Conservation (phyloP, 2,113 vertebrate genomes). For the Pseudolaguvia tuberculata region DNA sequence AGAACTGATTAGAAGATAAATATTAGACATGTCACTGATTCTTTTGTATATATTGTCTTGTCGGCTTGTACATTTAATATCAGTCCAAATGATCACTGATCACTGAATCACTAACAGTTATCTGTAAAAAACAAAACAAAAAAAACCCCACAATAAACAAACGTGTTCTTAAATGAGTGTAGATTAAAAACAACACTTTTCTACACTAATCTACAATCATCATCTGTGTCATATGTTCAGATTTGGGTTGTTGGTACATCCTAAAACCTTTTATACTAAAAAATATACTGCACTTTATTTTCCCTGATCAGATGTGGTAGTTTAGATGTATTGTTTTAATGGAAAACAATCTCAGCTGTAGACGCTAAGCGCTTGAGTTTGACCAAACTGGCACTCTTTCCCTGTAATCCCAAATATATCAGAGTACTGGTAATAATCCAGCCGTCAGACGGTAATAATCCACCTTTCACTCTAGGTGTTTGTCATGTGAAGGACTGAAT, state of each 20-base stretch:
- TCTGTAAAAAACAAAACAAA: conserved; percentile 46
- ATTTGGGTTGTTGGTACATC: conserved; percentile 56
- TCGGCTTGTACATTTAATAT: conserved; percentile 81
- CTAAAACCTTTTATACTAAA: conserved; percentile 60
- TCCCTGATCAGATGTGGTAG: conserved; percentile 54
- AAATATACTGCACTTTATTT: conserved; percentile 76
- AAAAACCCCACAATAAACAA: too few relatives aligned
- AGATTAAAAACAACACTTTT: conserved; percentile 27
- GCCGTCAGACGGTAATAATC: conserved; percentile 23
- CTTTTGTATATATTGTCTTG: conserved; percentile 84
- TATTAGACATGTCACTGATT: conserved; percentile 65
- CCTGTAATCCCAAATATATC: conserved; percentile 27
- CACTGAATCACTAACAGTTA: conserved; percentile 61
- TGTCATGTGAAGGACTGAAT: conserved; percentile 42
- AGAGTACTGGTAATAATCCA: conserved; percentile 32
- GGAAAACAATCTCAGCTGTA: conserved; percentile 22
- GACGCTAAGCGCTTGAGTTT: conserved; percentile 28
- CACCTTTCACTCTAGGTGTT: conserved; percentile 33
- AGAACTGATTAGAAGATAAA: conserved; percentile 64
- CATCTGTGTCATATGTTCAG: conserved; percentile 64
- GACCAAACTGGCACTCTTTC: conserved; percentile 18
- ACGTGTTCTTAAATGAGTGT: conserved; percentile 47
- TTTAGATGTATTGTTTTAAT: conserved; percentile 10
- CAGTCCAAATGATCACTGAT: conserved; percentile 58
- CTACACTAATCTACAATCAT: conserved; percentile 42